A percentile compares a stretch with the other conserved stretches of the same genome.
phyloP scores from a whole-genome alignment of 2,888 invertebrate genomes.

The Myopa testacea region DNA sequence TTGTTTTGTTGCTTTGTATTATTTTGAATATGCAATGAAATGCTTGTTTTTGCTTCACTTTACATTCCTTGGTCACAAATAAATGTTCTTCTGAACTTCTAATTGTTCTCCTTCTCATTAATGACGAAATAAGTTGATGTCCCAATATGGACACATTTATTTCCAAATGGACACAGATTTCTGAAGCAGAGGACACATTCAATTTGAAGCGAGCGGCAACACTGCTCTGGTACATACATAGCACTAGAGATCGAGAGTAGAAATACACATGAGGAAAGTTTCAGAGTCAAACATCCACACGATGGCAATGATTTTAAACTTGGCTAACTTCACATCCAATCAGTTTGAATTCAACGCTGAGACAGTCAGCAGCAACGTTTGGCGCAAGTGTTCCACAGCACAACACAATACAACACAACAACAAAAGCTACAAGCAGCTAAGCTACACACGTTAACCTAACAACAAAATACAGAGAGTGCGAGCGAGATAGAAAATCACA shows the following conservation, averaged over 20 bases:
- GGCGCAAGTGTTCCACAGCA: neutral
- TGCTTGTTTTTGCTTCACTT: too few species aligned
- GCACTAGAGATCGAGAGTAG: too few species aligned
- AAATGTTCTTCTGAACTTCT: too few species aligned
- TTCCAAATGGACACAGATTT: neutral
- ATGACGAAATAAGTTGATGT: neutral
- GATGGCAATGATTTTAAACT: constrained; percentile 13
- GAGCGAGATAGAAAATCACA: constrained; percentile 3
- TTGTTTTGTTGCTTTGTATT: too few species aligned
- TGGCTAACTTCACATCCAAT: constrained; percentile 20
- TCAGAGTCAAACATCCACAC: neutral
- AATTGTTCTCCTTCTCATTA: neutral
- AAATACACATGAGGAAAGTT: neutral
- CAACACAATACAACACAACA: neutral
- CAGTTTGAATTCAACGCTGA: constrained; percentile 36
- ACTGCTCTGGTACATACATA: too few species aligned
- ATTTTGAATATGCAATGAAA: too few species aligned
- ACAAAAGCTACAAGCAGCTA: neutral
- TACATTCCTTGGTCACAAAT: too few species aligned
- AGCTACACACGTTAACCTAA: neutral
- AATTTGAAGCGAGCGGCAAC: neutral
- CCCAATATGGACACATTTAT: neutral
- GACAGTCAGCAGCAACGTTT: constrained; percentile 19
- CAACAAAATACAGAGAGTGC: neutral
- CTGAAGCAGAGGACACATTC: neutral